Evolutionary conservation across 37 sponge, comb jelly and placozoan genomes (phyloP), one percentile per base, ranked within the genome.

Genomic region (Hexactinellida sp.): DNA sequence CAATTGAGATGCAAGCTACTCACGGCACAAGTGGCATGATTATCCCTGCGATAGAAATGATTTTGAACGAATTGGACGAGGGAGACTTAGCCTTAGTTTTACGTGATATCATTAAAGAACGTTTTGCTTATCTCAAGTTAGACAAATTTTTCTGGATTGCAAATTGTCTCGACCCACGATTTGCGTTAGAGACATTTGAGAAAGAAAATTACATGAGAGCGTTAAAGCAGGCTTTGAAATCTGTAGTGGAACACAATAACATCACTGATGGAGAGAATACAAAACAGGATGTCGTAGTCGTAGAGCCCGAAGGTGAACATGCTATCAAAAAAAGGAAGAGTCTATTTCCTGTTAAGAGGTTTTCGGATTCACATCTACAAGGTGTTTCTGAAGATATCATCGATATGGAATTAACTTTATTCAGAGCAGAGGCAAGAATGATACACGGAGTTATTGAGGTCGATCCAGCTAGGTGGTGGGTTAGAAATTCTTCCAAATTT

Each of bases 21-120:
- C 76, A 63, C 30, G 76, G 76, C 76, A 63, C 76, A 10, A 63
- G 76, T n/a, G 76, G 76, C 21, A 63, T 63, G 76, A 63, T n/a
- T 25, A 63, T 63, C 30, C 76, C 76, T 63, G 76, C 76, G 30
- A 25, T 32, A 28, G 76, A 63, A n/a, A 63, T 63, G 76, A n/a
- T 63, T 5, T 7, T 63, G 76, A 63, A 63, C 28, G 76, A 63
- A 63, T n/a, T 63, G 21, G 28, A 63, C 5, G 30, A 63, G 21
- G 76, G 76, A 5, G 47, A 63, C 76, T 7, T 63, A 63, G 76
- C 25, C 21, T 63, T n/a, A 25, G 30, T 63, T 25, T 63, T 63
- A n/a, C 21, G 76, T n/a, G 30, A 63, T 63, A 63, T 63, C 30
- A 10, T 63, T 63, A 63, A 63, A n/a, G 30, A 63, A 63, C 21